Evolutionary conservation across 2,113 vertebrate genomes (phyloP).

Genomic region (Passer domesticus): DNA sequence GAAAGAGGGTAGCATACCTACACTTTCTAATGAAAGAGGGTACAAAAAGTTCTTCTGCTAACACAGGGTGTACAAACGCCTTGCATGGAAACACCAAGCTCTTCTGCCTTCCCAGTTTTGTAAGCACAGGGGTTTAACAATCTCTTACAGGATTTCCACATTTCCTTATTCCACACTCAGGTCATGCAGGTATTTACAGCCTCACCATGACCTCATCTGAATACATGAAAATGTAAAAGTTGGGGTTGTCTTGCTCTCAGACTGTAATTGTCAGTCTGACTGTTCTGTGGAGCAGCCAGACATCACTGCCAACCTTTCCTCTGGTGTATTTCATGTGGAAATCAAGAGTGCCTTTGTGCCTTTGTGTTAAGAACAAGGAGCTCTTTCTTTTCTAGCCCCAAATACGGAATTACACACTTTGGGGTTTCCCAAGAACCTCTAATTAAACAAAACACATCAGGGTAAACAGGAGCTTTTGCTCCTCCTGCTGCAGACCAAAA

Average conservation of each 20-base stretch:
- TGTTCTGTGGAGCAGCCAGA: not conserved
- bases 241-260: not conserved
- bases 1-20: fast-evolving
- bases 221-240: not conserved
- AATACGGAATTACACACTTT: not conserved
- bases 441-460: not conserved
- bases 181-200: not conserved
- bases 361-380: not conserved
- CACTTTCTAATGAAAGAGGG: not conserved
- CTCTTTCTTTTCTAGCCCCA: not conserved
- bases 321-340: fast-evolving
- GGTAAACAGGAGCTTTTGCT: not conserved
- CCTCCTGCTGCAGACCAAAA: not conserved
- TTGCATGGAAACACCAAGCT: not conserved
- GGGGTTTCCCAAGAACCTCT: not conserved
- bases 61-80: not conserved
- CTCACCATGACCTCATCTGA: not conserved
- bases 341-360: not conserved
- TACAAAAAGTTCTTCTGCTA: not conserved
- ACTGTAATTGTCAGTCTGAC: not conserved
- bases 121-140: not conserved
- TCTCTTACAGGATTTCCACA: not conserved
- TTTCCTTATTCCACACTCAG: not conserved
- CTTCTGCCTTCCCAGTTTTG: not conserved
- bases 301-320: not conserved